Base-by-base conservation (phyloP, 2,888 invertebrate genomes). In the Teleiodes luculella region DNA sequence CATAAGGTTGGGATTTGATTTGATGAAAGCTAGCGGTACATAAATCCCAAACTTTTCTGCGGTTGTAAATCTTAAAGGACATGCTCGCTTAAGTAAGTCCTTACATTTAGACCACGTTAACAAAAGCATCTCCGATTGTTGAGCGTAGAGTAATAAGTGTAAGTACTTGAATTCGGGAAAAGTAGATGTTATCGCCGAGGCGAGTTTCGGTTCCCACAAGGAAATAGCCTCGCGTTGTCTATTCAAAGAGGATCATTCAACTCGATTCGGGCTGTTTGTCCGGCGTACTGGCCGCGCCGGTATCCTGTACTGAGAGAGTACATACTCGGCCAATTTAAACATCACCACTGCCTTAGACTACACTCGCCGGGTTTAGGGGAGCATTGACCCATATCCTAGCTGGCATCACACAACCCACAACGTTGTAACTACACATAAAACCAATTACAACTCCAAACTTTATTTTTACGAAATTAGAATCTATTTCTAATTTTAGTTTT, bases 381-480 rank as follows among this genome's bases (percentile, higher is more conserved):
- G 84, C 88, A 89, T 83, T 84, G 88, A 89, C 88, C 88, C 86
- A 89, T 87, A 88, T 89, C 88, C 88, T 89, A 87, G 87, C 72
- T 76, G 72, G 68, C 64, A 67, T 59, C 68, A 65, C 70, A 64
- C 74, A 70, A 60, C 63, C 16, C 28, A 80, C 70, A 83, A 85
- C 77, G 84, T 67, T 70, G 56, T 68, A 86, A 83, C 74, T 66
- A 68, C 78, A 74, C 56, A 62, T 62, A 64, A 61, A 65, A 69
- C 66, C 57, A 57, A 70, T 68, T 70, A 72, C 75, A 64, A 86
- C 43, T 24, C 43, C 43, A 43, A 43, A 43, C 43, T 43, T 43
- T 43, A 43, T 43, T 43, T 43, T 43, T 80, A 81, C 57, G 83
- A 86, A 82, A 80, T 87, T 87, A 88, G 83, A 85, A 86, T 81